Evolutionary conservation across 2,888 invertebrate species (phyloP).

Genomic region (Allacma fusca): DNA sequence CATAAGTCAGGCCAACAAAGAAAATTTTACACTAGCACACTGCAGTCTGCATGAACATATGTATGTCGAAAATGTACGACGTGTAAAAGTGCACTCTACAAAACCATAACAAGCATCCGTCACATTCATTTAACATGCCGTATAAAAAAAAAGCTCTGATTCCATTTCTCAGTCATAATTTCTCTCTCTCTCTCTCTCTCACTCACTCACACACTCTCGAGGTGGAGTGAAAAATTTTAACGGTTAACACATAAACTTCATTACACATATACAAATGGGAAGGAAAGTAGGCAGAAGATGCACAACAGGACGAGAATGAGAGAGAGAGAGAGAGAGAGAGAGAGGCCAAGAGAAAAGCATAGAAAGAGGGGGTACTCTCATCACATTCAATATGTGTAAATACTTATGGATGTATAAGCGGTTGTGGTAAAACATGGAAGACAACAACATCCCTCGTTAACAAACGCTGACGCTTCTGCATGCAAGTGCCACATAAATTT

Average conservation of each 20-base stretch:
- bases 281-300: background rate
- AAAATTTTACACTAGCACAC: too few species aligned
- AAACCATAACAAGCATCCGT: too few species aligned
- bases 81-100: too few species aligned
- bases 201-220: background rate
- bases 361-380: background rate
- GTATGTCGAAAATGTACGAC: too few species aligned
- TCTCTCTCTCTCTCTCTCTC: conserved; percentile 11
- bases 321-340: conserved; percentile 29
- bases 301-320: conserved; percentile 10
- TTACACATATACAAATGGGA: background rate
- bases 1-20: too few species aligned
- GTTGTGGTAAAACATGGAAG: too few species aligned
- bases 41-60: too few species aligned
- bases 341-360: background rate
- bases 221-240: conserved; percentile 32
- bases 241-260: conserved; percentile 35
- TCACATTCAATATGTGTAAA: background rate
- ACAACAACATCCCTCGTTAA: background rate
- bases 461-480: background rate
- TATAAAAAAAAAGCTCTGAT: background rate
- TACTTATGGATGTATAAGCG: too few species aligned
- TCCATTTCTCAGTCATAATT: conserved; percentile 33
- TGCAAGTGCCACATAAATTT: conserved; percentile 1
- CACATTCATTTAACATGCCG: background rate